These are phyloP conservation scores for Arizona elegans DNA, from an alignment of 2,113 vertebrate genomes.

Conservation along the genomic window DNA sequence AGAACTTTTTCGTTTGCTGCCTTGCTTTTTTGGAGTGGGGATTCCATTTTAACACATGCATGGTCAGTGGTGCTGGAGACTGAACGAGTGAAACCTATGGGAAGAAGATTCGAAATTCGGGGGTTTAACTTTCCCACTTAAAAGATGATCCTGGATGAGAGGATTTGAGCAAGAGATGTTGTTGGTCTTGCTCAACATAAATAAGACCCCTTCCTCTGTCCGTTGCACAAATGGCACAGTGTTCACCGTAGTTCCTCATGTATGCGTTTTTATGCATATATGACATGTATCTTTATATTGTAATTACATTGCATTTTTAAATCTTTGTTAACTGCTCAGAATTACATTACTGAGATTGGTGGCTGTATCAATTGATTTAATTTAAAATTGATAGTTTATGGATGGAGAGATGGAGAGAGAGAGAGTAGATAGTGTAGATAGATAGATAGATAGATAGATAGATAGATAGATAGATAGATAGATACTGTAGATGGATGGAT, in stretches of 20 bases:
- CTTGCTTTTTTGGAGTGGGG: accelerated
- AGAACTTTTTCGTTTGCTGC: constrained; percentile 40
- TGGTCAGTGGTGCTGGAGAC: accelerated
- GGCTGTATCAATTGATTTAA: background rate
- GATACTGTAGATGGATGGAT: background rate
- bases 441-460: background rate
- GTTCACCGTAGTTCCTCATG: background rate
- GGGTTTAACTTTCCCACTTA: background rate
- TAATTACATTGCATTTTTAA: background rate
- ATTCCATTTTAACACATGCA: accelerated
- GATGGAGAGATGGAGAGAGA: background rate
- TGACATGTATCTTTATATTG: background rate
- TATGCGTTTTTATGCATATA: background rate
- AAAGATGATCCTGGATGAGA: background rate
- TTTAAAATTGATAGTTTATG: background rate
- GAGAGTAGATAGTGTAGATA: no score
- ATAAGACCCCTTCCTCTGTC: background rate
- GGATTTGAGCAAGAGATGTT: no score
- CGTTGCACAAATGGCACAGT: background rate
- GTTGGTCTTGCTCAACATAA: background rate
- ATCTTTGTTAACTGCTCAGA: background rate
- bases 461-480: no score
- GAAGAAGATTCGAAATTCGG: background rate
- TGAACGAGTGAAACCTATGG: background rate
- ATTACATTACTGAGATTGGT: background rate